A percentile compares a stretch with the other conserved stretches of the same genome.
Conservation (phyloP, 2,797 vertebrate genomes). For the Calcarius lapponicus region DNA sequence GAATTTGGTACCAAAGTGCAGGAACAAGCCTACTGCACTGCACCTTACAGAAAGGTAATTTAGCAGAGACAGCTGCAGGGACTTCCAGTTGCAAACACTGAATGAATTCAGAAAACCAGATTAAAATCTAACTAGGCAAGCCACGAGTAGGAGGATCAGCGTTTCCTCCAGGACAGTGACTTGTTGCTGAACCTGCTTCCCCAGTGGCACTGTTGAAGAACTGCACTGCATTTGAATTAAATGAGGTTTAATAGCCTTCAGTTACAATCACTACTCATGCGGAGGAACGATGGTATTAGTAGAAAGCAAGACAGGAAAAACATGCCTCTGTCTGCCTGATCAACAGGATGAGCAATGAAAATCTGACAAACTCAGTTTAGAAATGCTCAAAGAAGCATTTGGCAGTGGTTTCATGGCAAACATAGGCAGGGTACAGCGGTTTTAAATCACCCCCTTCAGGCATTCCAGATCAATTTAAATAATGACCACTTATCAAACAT, state of each 20-base stretch:
- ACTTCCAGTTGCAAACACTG: neutral
- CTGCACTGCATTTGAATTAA: neutral
- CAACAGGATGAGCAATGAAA: neutral
- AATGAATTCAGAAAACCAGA: neutral
- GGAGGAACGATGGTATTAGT: neutral
- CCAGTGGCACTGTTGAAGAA: neutral
- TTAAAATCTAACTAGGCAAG: neutral
- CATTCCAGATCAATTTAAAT: neutral
- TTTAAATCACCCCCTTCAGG: neutral
- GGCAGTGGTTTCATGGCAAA: neutral
- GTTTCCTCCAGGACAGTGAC: neutral
- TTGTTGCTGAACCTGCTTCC: neutral
- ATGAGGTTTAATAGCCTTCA: conserved; percentile 14
- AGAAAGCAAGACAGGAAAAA: neutral
- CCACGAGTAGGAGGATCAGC: neutral
- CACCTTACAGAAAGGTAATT: neutral
- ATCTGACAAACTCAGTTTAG: neutral
- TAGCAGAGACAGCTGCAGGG: neutral
- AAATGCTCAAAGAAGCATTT: neutral
- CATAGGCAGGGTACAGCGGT: neutral
- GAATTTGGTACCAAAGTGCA: neutral
- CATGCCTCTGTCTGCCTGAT: neutral
- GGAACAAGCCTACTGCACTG: neutral
- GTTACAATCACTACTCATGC: neutral
- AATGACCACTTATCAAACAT: neutral